Percentiles rank a stretch among this genome's conserved stretches.
Evolutionary conservation across 2,797 vertebrate species (phyloP).

Genomic region (Okamejei kenojei): DNA sequence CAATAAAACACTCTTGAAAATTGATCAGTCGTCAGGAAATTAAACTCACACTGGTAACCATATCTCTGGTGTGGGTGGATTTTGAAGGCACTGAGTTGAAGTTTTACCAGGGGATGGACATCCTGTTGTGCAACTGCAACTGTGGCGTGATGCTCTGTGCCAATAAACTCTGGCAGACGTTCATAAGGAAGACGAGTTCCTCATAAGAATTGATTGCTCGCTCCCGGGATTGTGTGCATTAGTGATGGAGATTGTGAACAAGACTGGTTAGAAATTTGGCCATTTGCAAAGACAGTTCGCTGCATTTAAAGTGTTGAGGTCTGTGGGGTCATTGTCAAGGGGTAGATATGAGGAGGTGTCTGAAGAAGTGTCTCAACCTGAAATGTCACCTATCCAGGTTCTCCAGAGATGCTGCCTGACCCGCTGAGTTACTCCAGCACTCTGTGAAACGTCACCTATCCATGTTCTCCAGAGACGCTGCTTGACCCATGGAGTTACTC

Average conservation of each 20-base stretch:
- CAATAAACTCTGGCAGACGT: no score
- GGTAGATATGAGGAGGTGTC: no score
- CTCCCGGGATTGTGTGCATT: neutral
- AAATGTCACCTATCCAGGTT: no score
- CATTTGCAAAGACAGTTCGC: slow-evolving; percentile 21
- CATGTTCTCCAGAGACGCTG: no score
- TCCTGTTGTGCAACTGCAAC: neutral
- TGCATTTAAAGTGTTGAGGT: neutral
- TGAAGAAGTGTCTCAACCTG: no score
- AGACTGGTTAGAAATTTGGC: slow-evolving; percentile 22
- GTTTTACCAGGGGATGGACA: neutral
- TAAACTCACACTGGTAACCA: slow-evolving; percentile 4
- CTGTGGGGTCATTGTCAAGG: no score
- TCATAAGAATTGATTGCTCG: slow-evolving; percentile 28
- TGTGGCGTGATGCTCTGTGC: slow-evolving; percentile 17
- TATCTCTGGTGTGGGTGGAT: neutral
- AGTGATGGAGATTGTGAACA: slow-evolving; percentile 28
- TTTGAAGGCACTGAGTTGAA: neutral
- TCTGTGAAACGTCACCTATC: no score
- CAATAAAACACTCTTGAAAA: neutral
- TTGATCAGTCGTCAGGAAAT: neutral
- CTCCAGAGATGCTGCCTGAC: no score
- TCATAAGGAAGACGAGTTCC: slow-evolving; percentile 27
- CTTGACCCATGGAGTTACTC: no score
- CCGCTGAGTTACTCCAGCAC: no score